phyloP scores from a whole-genome alignment of 1,140 invertebrate genomes.

The Drosophila varians region DNA sequence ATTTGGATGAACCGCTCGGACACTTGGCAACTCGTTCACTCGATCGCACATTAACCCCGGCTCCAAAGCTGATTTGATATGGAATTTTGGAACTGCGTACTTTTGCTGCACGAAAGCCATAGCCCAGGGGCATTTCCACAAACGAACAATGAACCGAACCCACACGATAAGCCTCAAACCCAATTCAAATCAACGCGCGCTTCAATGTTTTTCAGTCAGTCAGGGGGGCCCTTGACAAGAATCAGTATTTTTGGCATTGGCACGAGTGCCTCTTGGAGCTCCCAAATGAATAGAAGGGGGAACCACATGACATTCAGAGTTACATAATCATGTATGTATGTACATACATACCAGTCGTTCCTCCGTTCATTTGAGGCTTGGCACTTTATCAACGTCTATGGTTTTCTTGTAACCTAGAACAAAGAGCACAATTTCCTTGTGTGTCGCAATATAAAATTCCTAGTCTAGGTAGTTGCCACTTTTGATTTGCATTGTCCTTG shows the following conservation, averaged over 20 bases:
- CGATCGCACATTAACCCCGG: constrained; percentile 68
- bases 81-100: constrained; percentile 39
- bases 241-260: constrained; percentile 27
- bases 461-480: constrained; percentile 8
- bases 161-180: constrained; percentile 49
- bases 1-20: constrained; percentile 48
- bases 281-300: constrained; percentile 19
- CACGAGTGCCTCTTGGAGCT: constrained; percentile 24
- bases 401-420: constrained; percentile 12
- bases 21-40: constrained; percentile 41
- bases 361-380: constrained; percentile 11
- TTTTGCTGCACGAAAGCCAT: constrained; percentile 20
- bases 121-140: constrained; percentile 17
- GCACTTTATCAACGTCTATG: constrained; percentile 27
- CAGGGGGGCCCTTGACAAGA: constrained; percentile 23
- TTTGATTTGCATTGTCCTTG: constrained; percentile 60
- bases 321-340: no score
- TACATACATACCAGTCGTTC: not conserved
- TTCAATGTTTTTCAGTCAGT: constrained; percentile 7
- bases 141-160: constrained; percentile 40
- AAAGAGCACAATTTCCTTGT: not conserved
- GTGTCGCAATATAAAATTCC: not conserved
- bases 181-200: constrained; percentile 49
- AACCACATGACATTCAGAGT: constrained; percentile 22
- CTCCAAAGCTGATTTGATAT: constrained; percentile 29